Conservation (phyloP, 2,888 invertebrate species). For the Heliconius sara region DNA sequence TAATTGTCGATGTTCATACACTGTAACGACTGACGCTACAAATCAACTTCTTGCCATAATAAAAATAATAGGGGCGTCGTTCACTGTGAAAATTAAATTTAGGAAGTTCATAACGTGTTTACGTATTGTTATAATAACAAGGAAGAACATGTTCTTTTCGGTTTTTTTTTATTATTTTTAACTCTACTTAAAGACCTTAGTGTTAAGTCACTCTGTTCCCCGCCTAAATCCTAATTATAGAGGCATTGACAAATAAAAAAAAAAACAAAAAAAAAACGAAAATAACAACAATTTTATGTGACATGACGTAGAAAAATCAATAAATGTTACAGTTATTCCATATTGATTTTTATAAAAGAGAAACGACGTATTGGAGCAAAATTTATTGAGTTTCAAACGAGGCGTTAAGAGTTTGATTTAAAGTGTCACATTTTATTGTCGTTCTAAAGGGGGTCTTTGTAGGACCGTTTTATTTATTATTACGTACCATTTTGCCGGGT, state of each 20-base stretch:
- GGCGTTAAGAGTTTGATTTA: slow-evolving; percentile 38
- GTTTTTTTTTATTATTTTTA: neutral
- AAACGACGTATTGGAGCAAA: slow-evolving; percentile 32
- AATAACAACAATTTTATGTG: neutral
- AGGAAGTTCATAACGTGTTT: slow-evolving; percentile 24
- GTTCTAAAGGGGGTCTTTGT: slow-evolving; percentile 59
- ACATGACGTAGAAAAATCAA: neutral
- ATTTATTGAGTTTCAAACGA: slow-evolving; percentile 40
- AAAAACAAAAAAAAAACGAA: neutral
- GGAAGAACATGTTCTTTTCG: neutral
- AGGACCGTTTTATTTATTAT: slow-evolving; percentile 69
- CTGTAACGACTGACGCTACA: slow-evolving; percentile 69
- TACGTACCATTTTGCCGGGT: slow-evolving; percentile 69
- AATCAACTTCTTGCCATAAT: slow-evolving; percentile 47
- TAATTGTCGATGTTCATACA: slow-evolving; percentile 65
- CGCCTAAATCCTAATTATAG: neutral
- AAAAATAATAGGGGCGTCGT: slow-evolving; percentile 47
- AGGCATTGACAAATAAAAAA: no score
- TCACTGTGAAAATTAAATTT: slow-evolving; percentile 39
- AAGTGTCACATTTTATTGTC: slow-evolving; percentile 41
- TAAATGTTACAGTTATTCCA: neutral
- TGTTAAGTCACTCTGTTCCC: neutral
- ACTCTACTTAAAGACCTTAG: neutral
- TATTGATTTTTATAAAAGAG: slow-evolving; percentile 1
- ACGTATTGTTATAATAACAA: slow-evolving; percentile 6